Conservation (phyloP, 2,113 vertebrate genomes). For the Pelecanoides urinatrix region DNA sequence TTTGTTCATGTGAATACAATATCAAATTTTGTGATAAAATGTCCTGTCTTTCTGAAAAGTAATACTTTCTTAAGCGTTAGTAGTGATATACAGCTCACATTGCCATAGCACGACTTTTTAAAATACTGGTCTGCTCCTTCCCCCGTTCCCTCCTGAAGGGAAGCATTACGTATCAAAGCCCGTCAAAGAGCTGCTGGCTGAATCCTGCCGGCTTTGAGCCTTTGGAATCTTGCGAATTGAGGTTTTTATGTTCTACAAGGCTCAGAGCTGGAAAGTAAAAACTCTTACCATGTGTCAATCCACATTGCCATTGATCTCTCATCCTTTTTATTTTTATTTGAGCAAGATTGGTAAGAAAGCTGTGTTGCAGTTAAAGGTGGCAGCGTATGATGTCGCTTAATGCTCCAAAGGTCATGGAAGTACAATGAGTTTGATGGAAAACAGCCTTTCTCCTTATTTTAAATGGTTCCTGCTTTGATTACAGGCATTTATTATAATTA, state of each 20-base stretch:
- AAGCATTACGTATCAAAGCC: conserved; percentile 4
- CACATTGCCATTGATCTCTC: conserved; percentile 54
- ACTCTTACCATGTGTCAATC: conserved; percentile 43
- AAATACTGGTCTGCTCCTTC: neutral
- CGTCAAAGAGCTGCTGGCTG: conserved; percentile 9
- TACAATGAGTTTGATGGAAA: conserved; percentile 82
- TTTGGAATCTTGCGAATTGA: conserved; percentile 46
- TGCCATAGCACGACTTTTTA: neutral
- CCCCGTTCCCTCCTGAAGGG: neutral
- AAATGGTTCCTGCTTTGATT: conserved; percentile 89
- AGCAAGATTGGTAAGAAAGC: conserved; percentile 52
- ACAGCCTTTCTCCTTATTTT: conserved; percentile 81
- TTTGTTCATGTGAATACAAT: conserved; percentile 69
- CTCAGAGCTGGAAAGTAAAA: conserved; percentile 53
- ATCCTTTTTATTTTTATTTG: conserved; percentile 64
- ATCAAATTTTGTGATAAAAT: conserved; percentile 65
- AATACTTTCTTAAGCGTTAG: conserved; percentile 48
- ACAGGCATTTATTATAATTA: conserved; percentile 95
- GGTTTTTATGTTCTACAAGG: conserved; percentile 56
- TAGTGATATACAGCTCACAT: conserved; percentile 12
- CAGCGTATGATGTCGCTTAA: conserved; percentile 50
- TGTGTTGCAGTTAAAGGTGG: conserved; percentile 47
- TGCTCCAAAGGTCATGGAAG: conserved; percentile 65
- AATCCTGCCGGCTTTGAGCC: conserved; percentile 26
- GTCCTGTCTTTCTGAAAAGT: conserved; percentile 55